Base-by-base conservation (phyloP, 2,113 vertebrate species). In the Amazona vittata region DNA sequence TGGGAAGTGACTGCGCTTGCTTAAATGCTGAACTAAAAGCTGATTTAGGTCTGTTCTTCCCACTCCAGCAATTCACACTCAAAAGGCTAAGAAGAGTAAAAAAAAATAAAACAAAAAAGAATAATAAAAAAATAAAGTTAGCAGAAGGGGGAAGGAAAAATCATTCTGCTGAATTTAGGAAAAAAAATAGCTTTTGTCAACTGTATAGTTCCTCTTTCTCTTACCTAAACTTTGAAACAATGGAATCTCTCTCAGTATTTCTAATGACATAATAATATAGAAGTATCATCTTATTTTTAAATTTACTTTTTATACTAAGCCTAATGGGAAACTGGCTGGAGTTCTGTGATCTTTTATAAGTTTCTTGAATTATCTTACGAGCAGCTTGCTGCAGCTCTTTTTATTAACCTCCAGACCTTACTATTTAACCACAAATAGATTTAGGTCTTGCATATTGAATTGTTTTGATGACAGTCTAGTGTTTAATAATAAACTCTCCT, bases 351-450 rank as follows among this genome's bases (percentile, higher is more conserved):
- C 92, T 85, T 84, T 70, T 52, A 3, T 39, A 91, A 89, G 71
- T 77, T 96, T 93, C 91, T 81, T 71, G 84, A 84, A 94, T 75
- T 93, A 94, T 89, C 77, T 94, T 79, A 15, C 70, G 17, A 96
- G 78, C 92, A 93, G 96, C 77, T 96, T 96, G 86, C 88, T 92
- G 75, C 70, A 91, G 74, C 79, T 96, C 92, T 91, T 96, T 93
- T 86, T 94, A 94, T 95, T 93, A 96, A 96, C 91, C 86, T 78
- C 81, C 47, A 95, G 94, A 93, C 89, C 91, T 62, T 93, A 94
- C 77, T 96, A 92, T 96, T 96, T 96, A 96, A 96, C 96, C 91
- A 96, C 86, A 97, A 89, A 94, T 94, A 96, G 83, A 97, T 84
- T 73, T 92, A 86, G 92, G 92, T 96, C 92, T 87, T 44, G 65